A percentile compares a stretch with the other conserved stretches of the same genome.
Evolutionary conservation across 2,113 vertebrate species (phyloP).

Genomic region (Sitta europaea): DNA sequence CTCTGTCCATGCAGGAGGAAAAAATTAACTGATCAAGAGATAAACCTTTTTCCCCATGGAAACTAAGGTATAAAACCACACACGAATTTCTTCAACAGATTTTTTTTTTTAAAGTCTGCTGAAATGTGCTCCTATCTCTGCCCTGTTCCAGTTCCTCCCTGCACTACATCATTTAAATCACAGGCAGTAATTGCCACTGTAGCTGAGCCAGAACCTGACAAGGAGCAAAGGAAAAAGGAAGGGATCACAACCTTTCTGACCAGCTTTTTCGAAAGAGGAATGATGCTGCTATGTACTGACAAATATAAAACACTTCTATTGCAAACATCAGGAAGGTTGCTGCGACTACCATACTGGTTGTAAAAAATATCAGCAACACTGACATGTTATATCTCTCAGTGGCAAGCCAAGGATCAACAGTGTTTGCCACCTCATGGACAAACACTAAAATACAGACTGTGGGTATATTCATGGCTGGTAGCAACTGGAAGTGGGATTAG

Average conservation of each 20-base stretch:
- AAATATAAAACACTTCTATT: background rate
- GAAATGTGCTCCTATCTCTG: background rate
- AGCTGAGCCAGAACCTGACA: background rate
- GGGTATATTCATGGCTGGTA: background rate
- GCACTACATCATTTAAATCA: background rate
- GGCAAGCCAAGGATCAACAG: background rate
- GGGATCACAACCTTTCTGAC: background rate
- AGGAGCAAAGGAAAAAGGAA: background rate
- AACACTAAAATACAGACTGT: background rate
- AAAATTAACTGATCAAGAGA: background rate
- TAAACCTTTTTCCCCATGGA: background rate
- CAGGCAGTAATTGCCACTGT: background rate
- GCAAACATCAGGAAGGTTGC: background rate
- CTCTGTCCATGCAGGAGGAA: background rate
- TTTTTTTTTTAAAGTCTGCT: background rate
- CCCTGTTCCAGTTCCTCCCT: background rate
- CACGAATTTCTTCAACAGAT: background rate
- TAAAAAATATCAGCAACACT: background rate
- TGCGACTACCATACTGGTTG: background rate
- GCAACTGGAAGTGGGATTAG: background rate
- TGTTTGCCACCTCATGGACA: constrained; percentile 27
- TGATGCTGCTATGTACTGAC: background rate
- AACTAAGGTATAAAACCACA: background rate
- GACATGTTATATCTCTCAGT: background rate
- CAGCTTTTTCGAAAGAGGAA: background rate